Evolutionary conservation across 92 coral and sea anemone species (phyloP).

Genomic region (Palythoa caribaeorum): DNA sequence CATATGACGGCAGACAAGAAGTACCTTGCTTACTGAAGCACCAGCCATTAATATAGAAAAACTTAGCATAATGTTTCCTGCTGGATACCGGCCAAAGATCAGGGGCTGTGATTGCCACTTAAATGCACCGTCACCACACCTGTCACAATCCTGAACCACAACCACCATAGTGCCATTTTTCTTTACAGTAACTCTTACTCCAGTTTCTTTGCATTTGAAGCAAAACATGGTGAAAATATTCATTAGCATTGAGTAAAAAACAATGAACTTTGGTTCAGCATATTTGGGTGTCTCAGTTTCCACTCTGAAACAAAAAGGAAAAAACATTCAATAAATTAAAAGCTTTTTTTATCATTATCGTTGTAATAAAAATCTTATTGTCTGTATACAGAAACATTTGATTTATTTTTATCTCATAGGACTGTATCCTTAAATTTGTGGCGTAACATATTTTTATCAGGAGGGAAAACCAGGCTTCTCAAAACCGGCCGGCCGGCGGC

Average conservation of each 20-base stretch:
- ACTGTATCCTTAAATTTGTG: not conserved
- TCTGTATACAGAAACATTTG: not conserved
- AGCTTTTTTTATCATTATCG: not conserved
- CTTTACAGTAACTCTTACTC: conserved; percentile 53
- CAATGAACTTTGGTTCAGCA: conserved; percentile 62
- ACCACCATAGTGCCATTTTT: conserved; percentile 69
- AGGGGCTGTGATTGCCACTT: not conserved
- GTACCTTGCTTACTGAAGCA: conserved; percentile 15
- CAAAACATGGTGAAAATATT: conserved; percentile 58
- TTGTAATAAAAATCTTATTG: not conserved
- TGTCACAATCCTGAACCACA: conserved; percentile 53
- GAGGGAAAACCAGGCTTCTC: not conserved
- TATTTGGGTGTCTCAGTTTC: not conserved
- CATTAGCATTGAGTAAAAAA: conserved; percentile 41
- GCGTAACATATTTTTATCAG: not conserved
- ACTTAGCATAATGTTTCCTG: not conserved
- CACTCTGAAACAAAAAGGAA: conserved; percentile 6
- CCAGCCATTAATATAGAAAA: conserved; percentile 13
- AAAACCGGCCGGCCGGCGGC: too few species aligned
- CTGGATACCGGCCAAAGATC: not conserved
- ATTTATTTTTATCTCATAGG: not conserved
- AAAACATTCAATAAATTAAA: conserved; percentile 13
- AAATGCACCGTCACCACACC: conserved; percentile 27
- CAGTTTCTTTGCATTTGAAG: conserved; percentile 60
- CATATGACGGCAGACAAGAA: not conserved